phyloP scores from a whole-genome alignment of 1,140 invertebrate species.

The Kradibia gibbosae region DNA sequence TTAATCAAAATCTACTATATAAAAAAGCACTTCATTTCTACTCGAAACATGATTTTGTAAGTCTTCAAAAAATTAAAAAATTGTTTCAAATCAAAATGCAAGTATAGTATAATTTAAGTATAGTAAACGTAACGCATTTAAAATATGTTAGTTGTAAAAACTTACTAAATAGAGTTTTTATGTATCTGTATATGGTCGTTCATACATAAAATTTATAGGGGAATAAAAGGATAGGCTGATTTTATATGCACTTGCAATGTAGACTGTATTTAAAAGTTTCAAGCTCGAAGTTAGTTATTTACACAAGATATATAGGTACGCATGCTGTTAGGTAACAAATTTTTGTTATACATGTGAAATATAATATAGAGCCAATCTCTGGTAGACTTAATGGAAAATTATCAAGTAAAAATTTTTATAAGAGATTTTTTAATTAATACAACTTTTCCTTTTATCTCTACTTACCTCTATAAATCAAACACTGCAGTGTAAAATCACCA shows the following conservation, averaged over 20 bases:
- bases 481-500: too few species aligned
- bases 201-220: neutral
- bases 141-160: neutral
- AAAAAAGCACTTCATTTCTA: too few species aligned
- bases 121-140: neutral
- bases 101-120: too few species aligned
- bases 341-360: constrained; percentile 6
- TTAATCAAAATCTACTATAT: too few species aligned
- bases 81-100: neutral
- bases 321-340: neutral
- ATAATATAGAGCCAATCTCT: neutral
- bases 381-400: constrained; percentile 13
- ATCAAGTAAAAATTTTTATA: too few species aligned
- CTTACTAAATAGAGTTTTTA: neutral
- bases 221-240: neutral
- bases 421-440: too few species aligned
- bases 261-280: constrained; percentile 10
- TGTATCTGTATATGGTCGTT: neutral
- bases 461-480: too few species aligned
- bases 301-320: neutral
- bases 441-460: too few species aligned
- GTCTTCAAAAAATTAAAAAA: neutral
- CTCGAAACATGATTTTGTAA: neutral
- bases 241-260: neutral
- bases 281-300: neutral